phyloP scores from a whole-genome alignment of 2,888 invertebrate species.

The Eutolmus rufibarbis region DNA sequence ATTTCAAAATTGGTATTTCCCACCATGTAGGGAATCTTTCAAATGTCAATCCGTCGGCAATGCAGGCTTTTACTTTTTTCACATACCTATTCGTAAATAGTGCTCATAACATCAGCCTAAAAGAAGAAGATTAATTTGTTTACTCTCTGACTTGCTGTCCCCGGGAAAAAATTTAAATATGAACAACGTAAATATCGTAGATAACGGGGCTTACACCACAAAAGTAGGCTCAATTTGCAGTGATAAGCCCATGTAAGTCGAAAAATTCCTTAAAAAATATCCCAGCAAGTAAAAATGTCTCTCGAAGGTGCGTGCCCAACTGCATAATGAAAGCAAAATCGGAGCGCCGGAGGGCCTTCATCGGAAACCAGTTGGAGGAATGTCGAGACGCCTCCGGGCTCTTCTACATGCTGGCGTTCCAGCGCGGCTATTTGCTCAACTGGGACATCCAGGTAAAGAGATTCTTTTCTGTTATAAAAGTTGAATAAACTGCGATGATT shows the following conservation, averaged over 20 bases:
- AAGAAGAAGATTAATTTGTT: constrained; percentile 9
- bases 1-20: neutral
- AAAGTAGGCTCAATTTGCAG: constrained; percentile 83
- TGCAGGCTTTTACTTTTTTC: neutral
- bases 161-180: neutral
- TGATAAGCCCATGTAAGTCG: constrained; percentile 69
- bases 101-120: neutral
- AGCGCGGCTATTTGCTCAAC: constrained; percentile 93
- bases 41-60: neutral
- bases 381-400: constrained; percentile 95
- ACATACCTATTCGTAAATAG: neutral
- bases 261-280: neutral
- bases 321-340: constrained; percentile 98
- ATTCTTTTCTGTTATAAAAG: neutral
- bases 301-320: constrained; percentile 79
- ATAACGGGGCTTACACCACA: constrained; percentile 87
- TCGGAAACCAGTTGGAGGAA: constrained; percentile 94
- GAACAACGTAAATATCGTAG: constrained; percentile 66
- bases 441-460: constrained; percentile 80
- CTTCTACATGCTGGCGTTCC: constrained; percentile 91
- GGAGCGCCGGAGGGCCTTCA: constrained; percentile 90
- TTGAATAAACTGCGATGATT: neutral
- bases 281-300: constrained; percentile 15
- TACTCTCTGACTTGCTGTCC: neutral
- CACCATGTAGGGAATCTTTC: neutral